Evolutionary conservation across 2,888 invertebrate genomes (phyloP), one percentile per base, ranked within the genome.

Genomic region (Allolobophora icterica): DNA sequence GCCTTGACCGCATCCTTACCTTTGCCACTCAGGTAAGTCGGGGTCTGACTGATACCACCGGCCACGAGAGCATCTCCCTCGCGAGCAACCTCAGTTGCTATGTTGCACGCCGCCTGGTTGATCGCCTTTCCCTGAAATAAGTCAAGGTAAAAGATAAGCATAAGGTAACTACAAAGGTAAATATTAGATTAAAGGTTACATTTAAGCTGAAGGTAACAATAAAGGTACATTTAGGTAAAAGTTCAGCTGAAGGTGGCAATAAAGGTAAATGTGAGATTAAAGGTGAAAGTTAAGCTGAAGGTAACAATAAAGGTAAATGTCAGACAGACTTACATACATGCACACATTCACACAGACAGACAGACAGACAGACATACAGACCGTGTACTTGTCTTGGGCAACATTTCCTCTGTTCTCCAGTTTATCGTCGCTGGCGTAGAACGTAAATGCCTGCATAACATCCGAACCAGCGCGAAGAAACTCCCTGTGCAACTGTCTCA

Each of bases 381-480:
- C 93, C 52, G 92, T 91, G 90, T 91, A 92, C 89, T 93, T 93
- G 58, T 91, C 90, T 90, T 92, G 91, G 0, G 92, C 92, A 33
- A 91, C 91, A 89, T 92, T 92, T 52, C 92, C 92, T 33, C 92
- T 42, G 93, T 95, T 95, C 90, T 94, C 93, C 84, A 95, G 94
- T 92, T 95, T 95, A 93, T 95, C 95, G 91, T 95, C 95, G 91
- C 95, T 95, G 89, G 95, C 95, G 92, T 95, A 95, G 93, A 95
- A 95, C 19, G 95, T 95, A 92, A 95, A 95, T 0, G 95, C 94
- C 92, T 95, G 95, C 94, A 95, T 94, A 6, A 95, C 95, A 91
- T 95, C 95, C 19, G 95, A 92, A 21, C 95, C 95, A 4, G 95
- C 95, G 11, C 95, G 92, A 91, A 95, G 93, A 92, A 95, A 95